Evolutionary conservation across 2,797 vertebrate genomes (phyloP).

Genomic region (Myotis planiceps): DNA sequence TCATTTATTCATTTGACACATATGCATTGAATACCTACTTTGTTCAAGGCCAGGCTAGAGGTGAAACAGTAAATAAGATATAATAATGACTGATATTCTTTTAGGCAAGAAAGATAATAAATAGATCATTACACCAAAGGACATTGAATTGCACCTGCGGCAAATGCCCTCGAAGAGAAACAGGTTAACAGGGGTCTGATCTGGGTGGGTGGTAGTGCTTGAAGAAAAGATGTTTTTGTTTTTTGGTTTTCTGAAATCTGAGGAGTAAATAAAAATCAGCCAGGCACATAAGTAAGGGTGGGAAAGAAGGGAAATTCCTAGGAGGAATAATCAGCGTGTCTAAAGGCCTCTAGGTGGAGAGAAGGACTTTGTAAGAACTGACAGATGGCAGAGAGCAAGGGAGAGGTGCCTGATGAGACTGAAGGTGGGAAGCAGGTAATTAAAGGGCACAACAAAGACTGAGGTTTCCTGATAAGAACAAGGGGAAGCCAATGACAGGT

Average conservation of each 20-base stretch:
- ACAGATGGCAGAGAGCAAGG: not conserved
- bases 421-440: not conserved
- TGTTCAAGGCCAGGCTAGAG: not conserved
- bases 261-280: not conserved
- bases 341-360: not conserved
- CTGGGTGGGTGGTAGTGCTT: not conserved
- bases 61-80: constrained; percentile 11
- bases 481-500: not conserved
- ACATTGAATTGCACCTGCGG: not conserved
- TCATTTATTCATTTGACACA: constrained; percentile 22
- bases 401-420: not conserved
- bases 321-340: not conserved
- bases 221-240: not conserved
- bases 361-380: not conserved
- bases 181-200: not conserved
- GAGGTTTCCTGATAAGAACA: not conserved
- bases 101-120: not conserved
- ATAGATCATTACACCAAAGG: not conserved
- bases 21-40: constrained; percentile 11
- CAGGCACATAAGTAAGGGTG: not conserved
- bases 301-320: not conserved
- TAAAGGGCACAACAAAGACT: not conserved
- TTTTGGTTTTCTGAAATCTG: not conserved
- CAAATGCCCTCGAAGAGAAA: not conserved
- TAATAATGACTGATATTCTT: not conserved